Evolutionary conservation across 2,113 vertebrate species (phyloP), one percentile per base, ranked within the genome.

Genomic region (Scomber scombrus): DNA sequence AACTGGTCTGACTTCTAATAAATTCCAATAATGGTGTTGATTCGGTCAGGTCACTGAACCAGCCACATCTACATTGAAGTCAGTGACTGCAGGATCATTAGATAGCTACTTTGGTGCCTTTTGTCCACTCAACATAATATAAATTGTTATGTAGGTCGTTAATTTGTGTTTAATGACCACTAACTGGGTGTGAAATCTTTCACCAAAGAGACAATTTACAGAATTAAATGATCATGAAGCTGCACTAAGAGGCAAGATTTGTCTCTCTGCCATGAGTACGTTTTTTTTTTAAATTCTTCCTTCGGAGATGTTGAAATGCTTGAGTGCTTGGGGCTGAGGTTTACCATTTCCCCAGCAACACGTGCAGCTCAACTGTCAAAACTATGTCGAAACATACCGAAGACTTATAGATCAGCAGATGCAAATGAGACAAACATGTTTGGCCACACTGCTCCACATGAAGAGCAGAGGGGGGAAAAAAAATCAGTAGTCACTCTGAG

Each of bases 11-110:
- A 78, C 19, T 11, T 5, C 6, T 3, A 19, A 12, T 43, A 1
- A 50, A 15, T 54, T 66, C 56, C 14, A 34, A 50, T 11, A 56
- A n/a, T 0, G 0, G 3, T 69, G 71, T 82, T 76, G 60, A 40
- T 55, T 58, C 26, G 10, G 15, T 49, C 12, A 3, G 61, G 70
- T 81, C 75, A 83, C 9, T 64, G 85, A 40, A 88, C 81, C 70
- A 18, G 75, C 13, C 3, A 1, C 29, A 4, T 66, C 18, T 18
- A 19, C 14, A 29, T 15, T 58, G 7, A 78, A 52, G 75, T 89
- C 65, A 83, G 19, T 46, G 74, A 19, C 77, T 74, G 8, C 6
- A 71, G 5, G 74, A 55, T 67, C 75, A 74, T 43, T 64, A 71
- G 54, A 31, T 40, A 18, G n/a, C n/a, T n/a, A n/a, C 3, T 51